Conservation (phyloP, 2,797 vertebrate species). For the Thamnophis elegans region DNA sequence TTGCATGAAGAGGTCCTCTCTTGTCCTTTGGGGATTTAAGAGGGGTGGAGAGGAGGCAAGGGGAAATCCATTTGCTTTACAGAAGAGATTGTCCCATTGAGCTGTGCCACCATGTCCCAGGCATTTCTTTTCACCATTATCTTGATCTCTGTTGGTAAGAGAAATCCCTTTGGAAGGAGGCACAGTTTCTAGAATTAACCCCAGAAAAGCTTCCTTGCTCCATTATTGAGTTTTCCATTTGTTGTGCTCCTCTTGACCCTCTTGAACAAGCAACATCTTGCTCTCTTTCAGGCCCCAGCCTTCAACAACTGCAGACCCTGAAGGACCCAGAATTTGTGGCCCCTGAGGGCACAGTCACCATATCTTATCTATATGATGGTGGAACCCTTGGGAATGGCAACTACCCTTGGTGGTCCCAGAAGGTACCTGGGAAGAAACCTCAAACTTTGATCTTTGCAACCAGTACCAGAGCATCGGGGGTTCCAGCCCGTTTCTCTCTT, state of each 20-base stretch:
- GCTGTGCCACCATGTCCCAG: neutral
- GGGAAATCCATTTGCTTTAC: no score
- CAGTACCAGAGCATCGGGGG: neutral
- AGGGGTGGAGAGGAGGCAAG: no score
- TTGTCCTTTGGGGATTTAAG: no score
- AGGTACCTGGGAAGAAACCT: neutral
- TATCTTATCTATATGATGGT: no score
- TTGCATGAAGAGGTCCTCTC: no score
- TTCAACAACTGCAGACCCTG: no score
- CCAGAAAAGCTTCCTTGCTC: no score
- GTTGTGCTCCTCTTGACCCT: fast-evolving
- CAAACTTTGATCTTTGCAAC: fast-evolving
- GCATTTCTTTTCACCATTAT: neutral
- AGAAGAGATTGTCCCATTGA: no score
- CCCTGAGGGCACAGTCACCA: no score
- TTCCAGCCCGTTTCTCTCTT: neutral
- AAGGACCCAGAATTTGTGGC: no score
- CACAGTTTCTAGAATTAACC: neutral
- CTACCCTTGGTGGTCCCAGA: neutral
- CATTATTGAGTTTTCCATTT: no score
- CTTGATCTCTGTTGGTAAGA: neutral
- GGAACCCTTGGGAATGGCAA: neutral
- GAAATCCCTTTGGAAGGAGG: neutral
- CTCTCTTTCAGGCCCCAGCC: no score
- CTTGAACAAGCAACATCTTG: neutral